Conservation (phyloP, 2,888 invertebrate genomes). For the Coremacera marginata region DNA sequence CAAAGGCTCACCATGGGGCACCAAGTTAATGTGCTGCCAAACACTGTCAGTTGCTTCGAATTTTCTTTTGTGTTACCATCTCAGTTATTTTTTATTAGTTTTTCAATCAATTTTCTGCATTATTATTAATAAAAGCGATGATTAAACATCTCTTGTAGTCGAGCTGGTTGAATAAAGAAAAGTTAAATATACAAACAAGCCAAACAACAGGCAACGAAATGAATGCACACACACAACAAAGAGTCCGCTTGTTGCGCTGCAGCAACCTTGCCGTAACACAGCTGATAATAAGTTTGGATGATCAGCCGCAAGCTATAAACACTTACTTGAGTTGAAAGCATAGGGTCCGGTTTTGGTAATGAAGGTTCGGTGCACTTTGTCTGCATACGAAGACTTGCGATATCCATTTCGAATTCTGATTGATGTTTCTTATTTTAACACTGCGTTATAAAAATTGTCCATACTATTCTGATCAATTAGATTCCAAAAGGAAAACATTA, state of each 20-base stretch:
- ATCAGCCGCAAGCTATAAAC: slow-evolving; percentile 14
- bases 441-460: not conserved
- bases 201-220: not conserved
- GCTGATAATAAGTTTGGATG: not conserved
- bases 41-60: slow-evolving; percentile 28
- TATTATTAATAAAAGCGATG: slow-evolving; percentile 35
- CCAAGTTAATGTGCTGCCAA: slow-evolving; percentile 39
- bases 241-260: slow-evolving; percentile 15
- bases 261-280: slow-evolving; percentile 19
- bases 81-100: slow-evolving; percentile 22
- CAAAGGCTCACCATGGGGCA: slow-evolving; percentile 32
- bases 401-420: slow-evolving; percentile 36
- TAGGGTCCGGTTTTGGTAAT: slow-evolving; percentile 21
- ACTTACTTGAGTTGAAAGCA: slow-evolving; percentile 20
- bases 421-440: slow-evolving; percentile 28
- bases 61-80: slow-evolving; percentile 24
- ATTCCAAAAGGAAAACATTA: no score
- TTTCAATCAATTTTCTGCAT: slow-evolving; percentile 37
- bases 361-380: slow-evolving; percentile 24
- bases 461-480: not conserved
- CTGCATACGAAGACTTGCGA: slow-evolving; percentile 2
- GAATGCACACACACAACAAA: slow-evolving; percentile 2
- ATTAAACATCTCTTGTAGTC: slow-evolving; percentile 33
- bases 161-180: slow-evolving; percentile 3
- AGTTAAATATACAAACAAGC: slow-evolving; percentile 13